A percentile compares a stretch with the other conserved stretches of the same genome.
Evolutionary conservation across 2,113 vertebrate genomes (phyloP).

Genomic region (Regulus satrapa): DNA sequence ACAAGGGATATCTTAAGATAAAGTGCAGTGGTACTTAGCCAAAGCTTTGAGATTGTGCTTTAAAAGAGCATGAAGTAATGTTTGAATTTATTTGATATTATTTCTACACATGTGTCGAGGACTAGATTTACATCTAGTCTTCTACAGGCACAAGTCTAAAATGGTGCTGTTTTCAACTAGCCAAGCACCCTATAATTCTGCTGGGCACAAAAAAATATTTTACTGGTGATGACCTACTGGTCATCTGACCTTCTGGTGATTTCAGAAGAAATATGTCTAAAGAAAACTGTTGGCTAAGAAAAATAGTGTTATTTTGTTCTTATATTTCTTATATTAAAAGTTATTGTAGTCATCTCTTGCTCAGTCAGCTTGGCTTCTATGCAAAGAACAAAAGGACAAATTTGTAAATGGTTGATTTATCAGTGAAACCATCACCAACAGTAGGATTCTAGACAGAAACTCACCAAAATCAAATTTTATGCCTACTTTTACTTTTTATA

Average conservation of each 20-base stretch:
- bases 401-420: background rate
- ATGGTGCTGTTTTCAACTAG: background rate
- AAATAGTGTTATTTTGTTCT: background rate
- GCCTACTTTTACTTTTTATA: background rate
- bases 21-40: background rate
- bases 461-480: background rate
- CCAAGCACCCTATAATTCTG: background rate
- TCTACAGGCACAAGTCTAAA: background rate
- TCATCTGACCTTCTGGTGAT: too few relatives aligned
- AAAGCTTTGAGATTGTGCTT: background rate
- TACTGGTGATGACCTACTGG: background rate
- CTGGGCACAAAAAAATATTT: background rate
- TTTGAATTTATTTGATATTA: background rate
- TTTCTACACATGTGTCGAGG: background rate
- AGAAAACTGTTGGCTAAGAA: background rate
- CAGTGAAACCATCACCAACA: background rate
- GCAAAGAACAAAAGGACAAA: background rate
- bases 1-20: background rate
- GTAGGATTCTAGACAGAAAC: background rate
- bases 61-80: background rate
- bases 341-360: background rate
- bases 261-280: background rate
- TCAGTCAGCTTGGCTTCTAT: background rate
- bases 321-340: background rate
- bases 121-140: background rate